phyloP scores from a whole-genome alignment of 2,113 vertebrate species.

The Noturus placidus region DNA sequence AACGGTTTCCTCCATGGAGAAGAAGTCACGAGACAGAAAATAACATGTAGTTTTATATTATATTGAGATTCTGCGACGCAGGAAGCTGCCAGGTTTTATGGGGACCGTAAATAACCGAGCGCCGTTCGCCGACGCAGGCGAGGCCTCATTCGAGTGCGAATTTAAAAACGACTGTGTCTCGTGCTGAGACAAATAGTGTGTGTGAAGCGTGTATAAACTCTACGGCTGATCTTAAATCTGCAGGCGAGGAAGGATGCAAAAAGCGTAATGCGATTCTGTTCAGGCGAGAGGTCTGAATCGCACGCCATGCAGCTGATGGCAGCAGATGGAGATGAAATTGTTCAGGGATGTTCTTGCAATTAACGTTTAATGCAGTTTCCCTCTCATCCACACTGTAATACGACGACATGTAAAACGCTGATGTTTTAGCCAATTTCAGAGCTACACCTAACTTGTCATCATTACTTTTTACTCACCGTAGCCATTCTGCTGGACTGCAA shows the following conservation, averaged over 20 bases:
- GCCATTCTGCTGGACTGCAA: background rate
- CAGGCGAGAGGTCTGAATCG: slow-evolving; percentile 10
- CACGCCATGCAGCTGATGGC: slow-evolving; percentile 3
- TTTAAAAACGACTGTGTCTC: background rate
- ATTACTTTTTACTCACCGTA: background rate
- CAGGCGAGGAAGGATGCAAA: background rate
- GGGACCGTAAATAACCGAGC: background rate
- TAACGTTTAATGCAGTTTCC: background rate
- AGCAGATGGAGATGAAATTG: slow-evolving; percentile 29
- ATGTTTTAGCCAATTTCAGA: background rate
- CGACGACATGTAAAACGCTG: background rate
- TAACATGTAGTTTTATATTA: background rate
- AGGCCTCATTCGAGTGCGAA: background rate
- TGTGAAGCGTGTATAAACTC: background rate
- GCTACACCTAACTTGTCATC: background rate
- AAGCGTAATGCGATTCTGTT: background rate
- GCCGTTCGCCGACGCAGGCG: background rate
- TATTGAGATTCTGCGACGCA: background rate
- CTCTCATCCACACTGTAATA: background rate
- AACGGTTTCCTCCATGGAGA: background rate
- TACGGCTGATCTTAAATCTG: background rate
- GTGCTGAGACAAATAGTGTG: background rate
- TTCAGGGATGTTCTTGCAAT: slow-evolving; percentile 10
- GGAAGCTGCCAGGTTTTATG: background rate
- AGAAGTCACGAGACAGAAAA: slow-evolving; percentile 1